Percentiles rank a stretch among this genome's conserved stretches.
phyloP scores from a whole-genome alignment of 2,888 invertebrate species.

The Catocala sponsa region DNA sequence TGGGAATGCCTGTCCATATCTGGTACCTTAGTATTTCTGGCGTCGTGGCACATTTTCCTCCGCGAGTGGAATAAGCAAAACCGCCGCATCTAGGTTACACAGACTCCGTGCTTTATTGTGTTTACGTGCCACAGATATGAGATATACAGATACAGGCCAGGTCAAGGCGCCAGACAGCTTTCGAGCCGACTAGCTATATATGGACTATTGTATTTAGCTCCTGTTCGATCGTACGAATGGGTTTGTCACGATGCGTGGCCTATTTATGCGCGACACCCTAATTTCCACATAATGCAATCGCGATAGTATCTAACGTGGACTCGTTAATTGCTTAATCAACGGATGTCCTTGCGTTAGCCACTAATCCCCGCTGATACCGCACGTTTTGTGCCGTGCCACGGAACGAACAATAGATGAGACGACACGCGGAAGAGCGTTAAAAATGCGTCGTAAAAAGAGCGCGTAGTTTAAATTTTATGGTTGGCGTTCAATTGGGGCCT shows the following conservation, averaged over 20 bases:
- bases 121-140: slow-evolving; percentile 86
- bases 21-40: slow-evolving; percentile 58
- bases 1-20: slow-evolving; percentile 56
- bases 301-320: slow-evolving; percentile 66
- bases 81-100: slow-evolving; percentile 80
- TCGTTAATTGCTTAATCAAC: slow-evolving; percentile 76
- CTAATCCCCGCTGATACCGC: slow-evolving; percentile 66
- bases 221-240: slow-evolving; percentile 63
- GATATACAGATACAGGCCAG: slow-evolving; percentile 77
- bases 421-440: slow-evolving; percentile 82
- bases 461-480: slow-evolving; percentile 85
- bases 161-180: slow-evolving; percentile 86
- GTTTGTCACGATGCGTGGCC: slow-evolving; percentile 72
- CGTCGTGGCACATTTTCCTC: slow-evolving; percentile 62
- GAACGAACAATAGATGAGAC: slow-evolving; percentile 75
- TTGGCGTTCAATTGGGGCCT: slow-evolving; percentile 83
- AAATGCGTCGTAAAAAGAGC: slow-evolving; percentile 81
- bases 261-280: slow-evolving; percentile 68
- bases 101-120: slow-evolving; percentile 83
- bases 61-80: slow-evolving; percentile 78
- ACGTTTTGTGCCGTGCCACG: slow-evolving; percentile 44
- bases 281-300: slow-evolving; percentile 75
- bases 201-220: slow-evolving; percentile 76
- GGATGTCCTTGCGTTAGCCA: slow-evolving; percentile 70
- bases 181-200: slow-evolving; percentile 78